Evolutionary conservation across 2,888 invertebrate genomes (phyloP).

Genomic region (Acronicta leporina): DNA sequence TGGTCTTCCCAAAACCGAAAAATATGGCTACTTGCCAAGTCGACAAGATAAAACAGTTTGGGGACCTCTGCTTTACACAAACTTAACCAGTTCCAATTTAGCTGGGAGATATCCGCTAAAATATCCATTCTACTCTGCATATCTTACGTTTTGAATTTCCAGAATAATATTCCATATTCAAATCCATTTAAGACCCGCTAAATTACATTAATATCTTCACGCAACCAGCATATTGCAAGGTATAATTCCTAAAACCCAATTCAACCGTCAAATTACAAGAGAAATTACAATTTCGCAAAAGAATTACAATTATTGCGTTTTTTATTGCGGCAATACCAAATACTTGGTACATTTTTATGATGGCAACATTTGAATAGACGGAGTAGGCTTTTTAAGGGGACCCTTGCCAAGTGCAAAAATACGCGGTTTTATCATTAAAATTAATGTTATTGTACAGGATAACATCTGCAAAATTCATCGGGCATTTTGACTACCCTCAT

Average conservation of each 20-base stretch:
- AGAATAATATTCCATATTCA: conserved; percentile 14
- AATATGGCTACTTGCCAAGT: too few relatives aligned
- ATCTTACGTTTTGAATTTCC: too few relatives aligned
- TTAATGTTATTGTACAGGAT: conserved; percentile 79
- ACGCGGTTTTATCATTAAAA: conserved; percentile 81
- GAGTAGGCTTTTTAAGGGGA: conserved; percentile 69
- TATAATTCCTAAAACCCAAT: conserved; percentile 66
- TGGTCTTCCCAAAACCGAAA: too few relatives aligned
- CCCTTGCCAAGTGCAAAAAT: conserved; percentile 72
- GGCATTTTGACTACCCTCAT: conserved; percentile 15
- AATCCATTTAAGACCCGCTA: conserved; percentile 11
- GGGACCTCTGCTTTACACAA: too few relatives aligned
- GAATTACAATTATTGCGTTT: conserved; percentile 78
- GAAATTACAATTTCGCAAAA: conserved; percentile 77
- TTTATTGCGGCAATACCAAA: conserved; percentile 74
- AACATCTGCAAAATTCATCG: conserved; percentile 43
- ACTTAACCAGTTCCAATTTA: too few relatives aligned
- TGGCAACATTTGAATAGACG: conserved; percentile 76
- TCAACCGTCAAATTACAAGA: conserved; percentile 77
- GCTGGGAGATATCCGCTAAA: too few relatives aligned
- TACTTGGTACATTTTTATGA: conserved; percentile 78
- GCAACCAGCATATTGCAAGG: conserved; percentile 39
- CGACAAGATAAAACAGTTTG: too few relatives aligned
- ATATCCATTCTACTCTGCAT: too few relatives aligned
- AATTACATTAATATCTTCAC: conserved; percentile 12